phyloP scores from a whole-genome alignment of 2,888 invertebrate genomes.

The Caradrina kadenii region DNA sequence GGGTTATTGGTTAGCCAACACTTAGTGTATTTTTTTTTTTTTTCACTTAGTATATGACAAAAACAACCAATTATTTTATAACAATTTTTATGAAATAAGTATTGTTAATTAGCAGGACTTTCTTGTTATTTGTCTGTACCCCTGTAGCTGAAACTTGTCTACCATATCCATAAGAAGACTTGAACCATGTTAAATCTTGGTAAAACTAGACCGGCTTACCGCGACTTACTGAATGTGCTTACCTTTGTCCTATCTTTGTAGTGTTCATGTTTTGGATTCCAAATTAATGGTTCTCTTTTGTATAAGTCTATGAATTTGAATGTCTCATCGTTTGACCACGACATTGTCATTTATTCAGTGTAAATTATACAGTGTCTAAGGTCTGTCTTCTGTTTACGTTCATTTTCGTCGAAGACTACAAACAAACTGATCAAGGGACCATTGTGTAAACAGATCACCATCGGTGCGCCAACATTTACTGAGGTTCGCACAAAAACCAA shows the following conservation, averaged over 20 bases:
- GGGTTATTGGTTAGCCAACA: no score
- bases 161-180: no score
- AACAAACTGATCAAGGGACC: constrained; percentile 34
- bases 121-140: no score
- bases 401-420: constrained; percentile 1
- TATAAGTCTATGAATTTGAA: constrained; percentile 56
- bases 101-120: no score
- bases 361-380: not conserved
- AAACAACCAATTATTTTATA: no score
- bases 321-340: constrained; percentile 57
- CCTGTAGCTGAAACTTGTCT: no score
- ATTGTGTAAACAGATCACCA: constrained; percentile 42
- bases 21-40: no score
- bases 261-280: constrained; percentile 55
- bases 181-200: no score
- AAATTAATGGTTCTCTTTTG: constrained; percentile 45
- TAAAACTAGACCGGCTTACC: not conserved
- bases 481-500: not conserved
- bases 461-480: constrained; percentile 1
- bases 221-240: not conserved
- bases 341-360: constrained; percentile 23
- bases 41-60: no score
- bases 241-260: constrained; percentile 58
- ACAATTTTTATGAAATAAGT: no score
- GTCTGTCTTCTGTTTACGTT: not conserved